Base-by-base conservation (phyloP, 1,140 invertebrate genomes). In the Elysia chlorotica region DNA sequence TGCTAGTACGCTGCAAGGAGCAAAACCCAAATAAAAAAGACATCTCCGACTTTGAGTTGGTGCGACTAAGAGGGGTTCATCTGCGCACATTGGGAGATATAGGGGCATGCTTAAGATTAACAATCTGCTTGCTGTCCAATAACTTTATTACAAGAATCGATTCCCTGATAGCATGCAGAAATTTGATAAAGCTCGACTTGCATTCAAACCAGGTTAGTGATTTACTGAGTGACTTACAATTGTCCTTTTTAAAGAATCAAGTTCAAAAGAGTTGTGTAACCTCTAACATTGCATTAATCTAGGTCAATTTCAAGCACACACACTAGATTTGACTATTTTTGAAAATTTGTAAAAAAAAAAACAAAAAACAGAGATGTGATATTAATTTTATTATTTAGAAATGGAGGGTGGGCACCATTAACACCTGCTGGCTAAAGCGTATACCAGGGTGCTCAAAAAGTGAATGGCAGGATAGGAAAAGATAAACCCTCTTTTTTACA, bases 171-270 rank as follows among this genome's bases (percentile, higher is more conserved):
- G 54, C 73, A 23, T 87, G 86, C 76, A 61, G 72, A 65, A 76
- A 87, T 10, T 74, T 87, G 5, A 69, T 85, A n/a, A 85, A 83
- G 67, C 74, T 87, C 23, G 86, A 87, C 77, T 69, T 87, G 14
- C 85, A 85, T 74, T 77, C 79, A 59, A 87, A 87, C 76, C 83
- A 86, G 83, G 85, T 86, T n/a, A n/a, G n/a, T n/a, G n/a, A n/a
- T n/a, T n/a, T n/a, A n/a, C n/a, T n/a, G n/a, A n/a, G n/a, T n/a
- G n/a, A n/a, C n/a, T n/a, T n/a, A n/a, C n/a, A n/a, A n/a, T n/a
- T n/a, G n/a, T n/a, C n/a, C n/a, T n/a, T n/a, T n/a, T n/a, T n/a
- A n/a, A n/a, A n/a, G n/a, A n/a, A n/a, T n/a, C n/a, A n/a, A n/a
- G n/a, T n/a, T n/a, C n/a, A n/a, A n/a, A n/a, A n/a, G n/a, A n/a